Percentiles rank a stretch among this genome's conserved stretches.
These are phyloP conservation scores for Leucopternis melanops DNA, from an alignment of 2,113 vertebrate species.

Conservation along the genomic window DNA sequence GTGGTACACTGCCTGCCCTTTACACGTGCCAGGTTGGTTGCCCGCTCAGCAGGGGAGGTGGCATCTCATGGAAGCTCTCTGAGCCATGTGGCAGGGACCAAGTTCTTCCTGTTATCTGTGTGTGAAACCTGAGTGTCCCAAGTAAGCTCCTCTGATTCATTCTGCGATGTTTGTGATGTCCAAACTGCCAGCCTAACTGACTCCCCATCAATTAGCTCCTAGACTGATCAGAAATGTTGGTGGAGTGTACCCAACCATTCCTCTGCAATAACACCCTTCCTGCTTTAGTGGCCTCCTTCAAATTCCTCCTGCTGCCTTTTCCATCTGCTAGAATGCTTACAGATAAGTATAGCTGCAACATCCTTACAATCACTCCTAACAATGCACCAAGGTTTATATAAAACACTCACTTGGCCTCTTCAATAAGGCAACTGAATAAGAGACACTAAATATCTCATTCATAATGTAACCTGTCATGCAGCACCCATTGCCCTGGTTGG, in stretches of 20 bases:
- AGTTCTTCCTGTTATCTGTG: not conserved
- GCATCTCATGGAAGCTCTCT: not conserved
- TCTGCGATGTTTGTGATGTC: not conserved
- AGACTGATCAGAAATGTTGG: not conserved
- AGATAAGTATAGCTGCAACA: not conserved
- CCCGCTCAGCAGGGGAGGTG: not conserved
- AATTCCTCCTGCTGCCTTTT: not conserved
- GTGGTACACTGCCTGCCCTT: not conserved
- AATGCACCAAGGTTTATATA: not conserved
- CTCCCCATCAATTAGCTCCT: not conserved
- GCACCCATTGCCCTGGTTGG: not conserved
- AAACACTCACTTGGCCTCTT: not conserved
- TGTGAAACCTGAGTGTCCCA: not conserved
- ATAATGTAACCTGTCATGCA: not conserved
- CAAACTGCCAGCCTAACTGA: not conserved
- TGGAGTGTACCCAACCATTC: not conserved
- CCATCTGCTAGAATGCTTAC: not conserved
- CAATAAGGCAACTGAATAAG: not conserved
- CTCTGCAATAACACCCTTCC: not conserved
- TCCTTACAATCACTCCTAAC: not conserved
- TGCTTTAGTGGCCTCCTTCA: not conserved
- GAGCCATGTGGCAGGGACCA: not conserved
- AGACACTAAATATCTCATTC: not conserved
- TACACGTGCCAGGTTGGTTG: not conserved
- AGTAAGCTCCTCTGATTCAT: not conserved